phyloP scores from a whole-genome alignment of 2,888 invertebrate species.

The Hofmannophila pseudospretella region DNA sequence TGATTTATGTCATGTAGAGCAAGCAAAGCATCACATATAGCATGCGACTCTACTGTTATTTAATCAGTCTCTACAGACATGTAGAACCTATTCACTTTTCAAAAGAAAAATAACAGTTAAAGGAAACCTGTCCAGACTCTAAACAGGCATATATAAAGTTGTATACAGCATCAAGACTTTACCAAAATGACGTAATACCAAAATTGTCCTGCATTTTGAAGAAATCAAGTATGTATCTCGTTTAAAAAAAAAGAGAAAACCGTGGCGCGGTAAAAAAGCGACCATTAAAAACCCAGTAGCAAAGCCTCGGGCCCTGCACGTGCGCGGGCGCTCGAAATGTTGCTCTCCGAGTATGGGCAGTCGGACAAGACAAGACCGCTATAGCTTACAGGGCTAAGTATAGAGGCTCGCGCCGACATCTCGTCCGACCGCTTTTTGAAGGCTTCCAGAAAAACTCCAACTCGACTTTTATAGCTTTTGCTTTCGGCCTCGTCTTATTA shows the following conservation, averaged over 20 bases:
- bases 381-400: constrained; percentile 16
- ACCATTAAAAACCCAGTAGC: constrained; percentile 66
- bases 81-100: too few species aligned
- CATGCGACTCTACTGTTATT: too few species aligned
- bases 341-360: constrained; percentile 34
- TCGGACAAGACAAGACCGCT: constrained; percentile 11
- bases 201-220: constrained; percentile 8
- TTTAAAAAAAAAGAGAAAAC: constrained; percentile 37
- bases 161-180: not conserved
- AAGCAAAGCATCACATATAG: too few species aligned
- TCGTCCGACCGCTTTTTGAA: constrained; percentile 59
- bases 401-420: constrained; percentile 42
- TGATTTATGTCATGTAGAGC: too few species aligned
- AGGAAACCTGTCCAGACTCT: too few species aligned
- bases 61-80: too few species aligned
- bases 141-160: too few species aligned
- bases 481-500: constrained; percentile 33
- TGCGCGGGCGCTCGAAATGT: constrained; percentile 42
- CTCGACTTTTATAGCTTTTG: constrained; percentile 32
- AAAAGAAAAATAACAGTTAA: too few species aligned
- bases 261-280: constrained; percentile 41
- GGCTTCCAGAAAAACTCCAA: constrained; percentile 27
- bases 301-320: constrained; percentile 57
- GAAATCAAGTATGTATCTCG: constrained; percentile 24
- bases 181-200: not conserved